Evolutionary conservation across 2,113 vertebrate species (phyloP).

Genomic region (Ceuthmochares aereus): DNA sequence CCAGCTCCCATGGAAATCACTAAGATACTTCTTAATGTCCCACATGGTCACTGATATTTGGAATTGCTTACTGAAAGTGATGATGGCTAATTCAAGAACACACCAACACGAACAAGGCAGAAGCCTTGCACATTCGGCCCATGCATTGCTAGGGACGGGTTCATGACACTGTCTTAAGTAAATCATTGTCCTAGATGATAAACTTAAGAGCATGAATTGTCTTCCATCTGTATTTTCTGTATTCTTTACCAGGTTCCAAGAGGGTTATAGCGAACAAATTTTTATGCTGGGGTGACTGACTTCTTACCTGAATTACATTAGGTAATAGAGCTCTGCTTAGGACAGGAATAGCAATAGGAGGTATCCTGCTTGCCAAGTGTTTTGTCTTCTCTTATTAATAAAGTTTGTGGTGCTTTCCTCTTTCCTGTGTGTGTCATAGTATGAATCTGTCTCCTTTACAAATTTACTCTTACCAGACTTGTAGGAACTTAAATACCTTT

Average conservation of each 20-base stretch:
- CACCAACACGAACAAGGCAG: not conserved
- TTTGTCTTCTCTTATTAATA: not conserved
- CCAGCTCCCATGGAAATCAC: not conserved
- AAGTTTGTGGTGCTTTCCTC: not conserved
- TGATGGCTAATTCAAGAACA: not conserved
- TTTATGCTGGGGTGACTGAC: not conserved
- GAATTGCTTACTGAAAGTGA: not conserved
- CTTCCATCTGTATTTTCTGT: not conserved
- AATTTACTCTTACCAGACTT: not conserved
- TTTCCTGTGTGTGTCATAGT: not conserved
- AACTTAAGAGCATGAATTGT: not conserved
- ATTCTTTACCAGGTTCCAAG: not conserved
- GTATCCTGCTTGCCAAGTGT: accelerated
- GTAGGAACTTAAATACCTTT: not conserved
- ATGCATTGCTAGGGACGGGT: not conserved
- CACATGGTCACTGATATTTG: not conserved
- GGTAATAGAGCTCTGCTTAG: not conserved
- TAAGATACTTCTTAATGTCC: not conserved
- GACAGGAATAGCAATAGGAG: not conserved
- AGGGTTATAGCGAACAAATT: not conserved
- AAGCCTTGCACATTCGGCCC: not conserved
- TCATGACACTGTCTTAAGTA: not conserved
- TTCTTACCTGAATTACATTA: not conserved
- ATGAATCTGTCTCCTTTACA: not conserved
- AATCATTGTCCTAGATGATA: not conserved